Evolutionary conservation across 2,113 vertebrate genomes (phyloP).

Genomic region (Hypocryptadius cinnamomeus): DNA sequence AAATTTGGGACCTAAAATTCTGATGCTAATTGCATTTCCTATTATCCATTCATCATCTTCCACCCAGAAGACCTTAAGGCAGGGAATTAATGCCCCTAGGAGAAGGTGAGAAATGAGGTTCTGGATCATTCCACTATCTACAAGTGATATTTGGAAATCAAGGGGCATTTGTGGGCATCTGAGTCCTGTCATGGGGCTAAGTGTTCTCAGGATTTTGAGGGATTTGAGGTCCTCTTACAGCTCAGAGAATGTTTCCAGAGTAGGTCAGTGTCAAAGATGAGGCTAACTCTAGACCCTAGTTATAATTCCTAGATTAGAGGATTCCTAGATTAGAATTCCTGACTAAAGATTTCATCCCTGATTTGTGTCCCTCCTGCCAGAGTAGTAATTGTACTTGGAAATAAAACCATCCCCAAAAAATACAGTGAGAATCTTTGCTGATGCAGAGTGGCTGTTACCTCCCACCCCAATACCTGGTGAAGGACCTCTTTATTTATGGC

Average conservation of each 20-base stretch:
- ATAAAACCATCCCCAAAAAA: not conserved
- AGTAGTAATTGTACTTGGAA: not conserved
- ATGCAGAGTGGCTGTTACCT: not conserved
- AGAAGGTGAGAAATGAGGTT: not conserved
- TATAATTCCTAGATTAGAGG: not conserved
- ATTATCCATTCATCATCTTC: not conserved
- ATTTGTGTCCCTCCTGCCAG: not conserved
- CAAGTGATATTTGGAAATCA: not conserved
- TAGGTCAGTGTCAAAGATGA: not conserved
- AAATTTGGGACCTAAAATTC: not conserved
- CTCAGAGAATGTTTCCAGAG: not conserved
- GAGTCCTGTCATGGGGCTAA: not conserved
- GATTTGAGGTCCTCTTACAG: not conserved
- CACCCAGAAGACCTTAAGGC: not conserved
- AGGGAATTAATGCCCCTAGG: not conserved
- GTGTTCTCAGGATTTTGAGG: not conserved
- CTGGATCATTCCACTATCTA: not conserved
- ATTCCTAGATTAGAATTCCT: not conserved
- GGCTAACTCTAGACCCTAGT: not conserved
- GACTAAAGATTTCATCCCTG: not conserved
- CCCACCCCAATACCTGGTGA: not conserved
- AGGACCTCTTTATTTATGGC: not conserved
- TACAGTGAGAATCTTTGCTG: not conserved
- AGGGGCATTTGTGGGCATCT: not conserved
- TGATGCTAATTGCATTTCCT: not conserved